Conservation (phyloP, 2,888 invertebrate genomes). For the Glyphotaelius pellucidus region DNA sequence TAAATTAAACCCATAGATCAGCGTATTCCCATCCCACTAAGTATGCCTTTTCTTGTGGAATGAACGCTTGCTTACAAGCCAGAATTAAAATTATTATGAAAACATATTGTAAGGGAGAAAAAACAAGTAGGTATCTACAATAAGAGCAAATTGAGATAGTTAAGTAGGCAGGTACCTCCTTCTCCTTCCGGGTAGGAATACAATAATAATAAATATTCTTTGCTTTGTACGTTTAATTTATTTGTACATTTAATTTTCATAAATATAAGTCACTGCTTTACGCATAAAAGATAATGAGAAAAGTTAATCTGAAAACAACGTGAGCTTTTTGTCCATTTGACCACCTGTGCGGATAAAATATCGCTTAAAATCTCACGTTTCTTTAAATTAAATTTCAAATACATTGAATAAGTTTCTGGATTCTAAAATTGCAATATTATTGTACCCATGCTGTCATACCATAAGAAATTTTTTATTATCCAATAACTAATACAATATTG, state of each 20-base stretch:
- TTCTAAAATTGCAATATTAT: background rate
- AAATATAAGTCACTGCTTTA: background rate
- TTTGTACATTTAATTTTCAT: background rate
- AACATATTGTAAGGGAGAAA: background rate
- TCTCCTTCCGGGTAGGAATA: background rate
- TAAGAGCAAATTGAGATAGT: background rate
- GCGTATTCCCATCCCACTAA: background rate
- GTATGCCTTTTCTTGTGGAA: background rate
- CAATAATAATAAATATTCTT: background rate
- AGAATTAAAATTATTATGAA: background rate
- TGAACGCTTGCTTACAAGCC: background rate
- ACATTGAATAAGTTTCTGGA: background rate
- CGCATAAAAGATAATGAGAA: conserved; percentile 32
- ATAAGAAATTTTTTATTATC: background rate
- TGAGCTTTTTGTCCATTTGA: conserved; percentile 18
- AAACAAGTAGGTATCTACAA: background rate
- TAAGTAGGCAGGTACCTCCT: background rate
- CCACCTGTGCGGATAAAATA: conserved; percentile 27
- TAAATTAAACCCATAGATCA: background rate
- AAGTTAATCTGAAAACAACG: background rate
- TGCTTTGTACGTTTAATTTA: background rate
- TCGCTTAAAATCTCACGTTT: background rate
- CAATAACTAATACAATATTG: background rate
- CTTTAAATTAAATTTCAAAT: background rate
- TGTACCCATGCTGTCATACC: background rate